Base-by-base conservation (phyloP, 92 coral and sea anemone genomes). In the Actinostola sp. region DNA sequence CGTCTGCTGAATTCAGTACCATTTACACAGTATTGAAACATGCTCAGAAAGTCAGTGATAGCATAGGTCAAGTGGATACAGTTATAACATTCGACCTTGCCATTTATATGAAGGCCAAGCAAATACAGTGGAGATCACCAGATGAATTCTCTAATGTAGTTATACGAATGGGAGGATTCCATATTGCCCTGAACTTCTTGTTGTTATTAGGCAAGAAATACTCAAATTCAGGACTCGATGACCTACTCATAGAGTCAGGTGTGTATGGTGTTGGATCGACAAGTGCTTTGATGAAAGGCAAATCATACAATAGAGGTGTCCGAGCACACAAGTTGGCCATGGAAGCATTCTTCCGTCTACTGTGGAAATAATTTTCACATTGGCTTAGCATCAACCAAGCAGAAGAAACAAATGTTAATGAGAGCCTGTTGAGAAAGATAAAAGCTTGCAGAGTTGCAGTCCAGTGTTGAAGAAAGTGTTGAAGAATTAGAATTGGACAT, bases 171-270 rank as follows among this genome's bases (percentile, higher is more conserved):
- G 75, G 80, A 16, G 74, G 74, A 16, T 81, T 81, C 38, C 81
- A 72, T 21, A 73, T 54, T 15, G 74, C 70, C 0, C 10, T 52
- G 16, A 74, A 82, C 61, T 74, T 65, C 36, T 46, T 68, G 14
- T 9, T 70, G 2, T 30, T 78, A 24, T 1, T 70, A 8, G 78
- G 84, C 20, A 79, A 71, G 78, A 71, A 0, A 52, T 79, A 72
- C 45, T 0, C 12, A 21, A 34, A 32, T 8, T 61, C 63, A 50
- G 88, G 83, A 12, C 36, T 83, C 16, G 83, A 83, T 7, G 88
- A 83, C 26, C 56, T 83, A n/a, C 52, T 83, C 54, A 51, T 82
- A 24, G 88, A 82, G 41, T 59, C 77, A 27, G 88, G 88, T 53
- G 80, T 54, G n/a, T 68, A 67, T 66, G 86, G 60, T 20, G 34